A percentile compares a stretch with the other conserved stretches of the same genome.
Conservation (phyloP, 2,888 invertebrate species). For the Brachypterus glaber region DNA sequence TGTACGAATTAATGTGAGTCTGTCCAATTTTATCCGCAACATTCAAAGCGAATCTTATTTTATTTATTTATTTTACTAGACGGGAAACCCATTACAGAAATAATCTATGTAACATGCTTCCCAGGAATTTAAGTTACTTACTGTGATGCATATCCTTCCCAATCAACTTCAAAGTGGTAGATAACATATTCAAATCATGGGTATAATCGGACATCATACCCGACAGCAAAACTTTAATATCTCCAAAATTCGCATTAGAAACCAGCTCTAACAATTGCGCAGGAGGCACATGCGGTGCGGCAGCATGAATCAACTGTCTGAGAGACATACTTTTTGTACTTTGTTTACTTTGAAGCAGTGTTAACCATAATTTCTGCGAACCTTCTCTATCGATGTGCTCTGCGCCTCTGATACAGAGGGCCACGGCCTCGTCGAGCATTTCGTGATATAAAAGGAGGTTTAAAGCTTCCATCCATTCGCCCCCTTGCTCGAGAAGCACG, state of each 20-base stretch:
- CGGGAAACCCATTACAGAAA: too few relatives aligned
- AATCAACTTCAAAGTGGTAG: conserved; percentile 55
- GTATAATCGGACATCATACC: conserved; percentile 68
- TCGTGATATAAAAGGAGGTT: conserved; percentile 46
- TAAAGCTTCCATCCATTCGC: conserved; percentile 64
- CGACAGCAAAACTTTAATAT: conserved; percentile 49
- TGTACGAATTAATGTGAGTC: too few relatives aligned
- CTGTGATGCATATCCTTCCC: conserved; percentile 58
- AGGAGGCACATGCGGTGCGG: conserved; percentile 48
- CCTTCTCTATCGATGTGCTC: conserved; percentile 39
- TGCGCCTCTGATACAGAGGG: conserved; percentile 42
- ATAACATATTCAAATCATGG: conserved; percentile 63
- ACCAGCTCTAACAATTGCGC: conserved; percentile 51
- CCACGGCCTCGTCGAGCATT: conserved; percentile 34
- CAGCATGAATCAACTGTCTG: conserved; percentile 45
- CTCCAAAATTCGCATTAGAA: conserved; percentile 51
- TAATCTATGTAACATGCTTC: too few relatives aligned
- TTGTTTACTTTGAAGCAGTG: conserved; percentile 41
- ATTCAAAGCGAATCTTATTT: too few relatives aligned
- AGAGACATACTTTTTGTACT: conserved; percentile 38
- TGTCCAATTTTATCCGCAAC: too few relatives aligned
- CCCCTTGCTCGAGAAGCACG: conserved; percentile 63
- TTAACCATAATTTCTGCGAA: conserved; percentile 45
- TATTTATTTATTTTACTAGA: too few relatives aligned
- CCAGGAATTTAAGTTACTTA: too few relatives aligned